Evolutionary conservation across 2,888 invertebrate species (phyloP), one percentile per base, ranked within the genome.

Genomic region (Torymus auratus): DNA sequence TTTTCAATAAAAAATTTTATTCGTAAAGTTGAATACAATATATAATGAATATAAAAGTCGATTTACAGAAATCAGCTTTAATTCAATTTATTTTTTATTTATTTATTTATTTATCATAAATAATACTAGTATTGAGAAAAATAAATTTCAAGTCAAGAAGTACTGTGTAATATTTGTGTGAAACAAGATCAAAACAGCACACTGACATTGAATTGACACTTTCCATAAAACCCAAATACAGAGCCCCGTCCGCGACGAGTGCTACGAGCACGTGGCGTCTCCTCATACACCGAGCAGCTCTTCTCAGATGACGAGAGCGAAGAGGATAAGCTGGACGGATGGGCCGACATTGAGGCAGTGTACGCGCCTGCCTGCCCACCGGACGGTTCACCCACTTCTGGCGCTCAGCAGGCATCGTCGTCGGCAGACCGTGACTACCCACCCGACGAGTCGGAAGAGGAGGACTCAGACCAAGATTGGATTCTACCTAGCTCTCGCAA

Each of bases 391-490:
- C 83, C 88, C 83, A 52, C 83, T 84, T 15, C 83, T 80, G 67
- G 87, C 84, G 41, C 82, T 86, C 5, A 41, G 7, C 7, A 5
- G 41, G 41, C 41, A 41, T 41, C 41, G 41, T 41, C 84, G 81
- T 14, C 86, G 67, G 87, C 87, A 82, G 68, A 68, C 81, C 84
- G 84, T 80, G 84, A 85, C 67, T 56, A 41, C 41, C 41, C 78
- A 62, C 85, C 84, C 70, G 84, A 85, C 76, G 76, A 86, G 58
- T 85, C 88, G 65, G 86, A 85, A 67, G 81, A 84, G 73, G 86
- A 87, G 86, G 89, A 90, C 86, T 89, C 90, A 68, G 90, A 91
- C 85, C 86, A 90, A 85, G 90, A 91, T 83, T 91, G 90, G 90
- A 87, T 89, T 78, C 71, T 90, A 86, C 90, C 90, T 70, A 82